Conservation (phyloP, 1,140 invertebrate species). For the Nymphalis io region DNA sequence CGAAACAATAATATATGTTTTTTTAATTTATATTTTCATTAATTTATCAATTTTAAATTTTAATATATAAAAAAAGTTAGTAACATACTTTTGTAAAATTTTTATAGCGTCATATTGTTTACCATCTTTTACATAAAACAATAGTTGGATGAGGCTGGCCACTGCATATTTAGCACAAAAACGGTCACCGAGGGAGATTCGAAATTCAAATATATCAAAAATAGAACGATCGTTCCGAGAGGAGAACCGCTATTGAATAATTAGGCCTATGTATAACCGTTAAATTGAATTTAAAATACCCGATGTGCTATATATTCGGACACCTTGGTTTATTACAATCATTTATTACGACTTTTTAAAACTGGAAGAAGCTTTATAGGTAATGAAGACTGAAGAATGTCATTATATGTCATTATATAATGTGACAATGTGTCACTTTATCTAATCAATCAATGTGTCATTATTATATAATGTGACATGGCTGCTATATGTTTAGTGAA, state of each 20-base stretch:
- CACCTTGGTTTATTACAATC: not conserved
- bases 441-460: too few species aligned
- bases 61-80: too few species aligned
- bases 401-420: too few species aligned
- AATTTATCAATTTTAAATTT: too few species aligned
- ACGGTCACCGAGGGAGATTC: conserved; percentile 58
- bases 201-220: conserved; percentile 69
- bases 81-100: conserved; percentile 1
- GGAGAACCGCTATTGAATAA: conserved; percentile 49
- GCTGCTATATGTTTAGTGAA: too few species aligned
- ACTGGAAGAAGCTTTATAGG: too few species aligned
- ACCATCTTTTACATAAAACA: conserved; percentile 60
- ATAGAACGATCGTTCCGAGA: conserved; percentile 53
- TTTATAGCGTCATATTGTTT: conserved; percentile 34
- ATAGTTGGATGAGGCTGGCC: conserved; percentile 42
- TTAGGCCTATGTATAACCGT: conserved; percentile 20
- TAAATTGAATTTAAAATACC: conserved; percentile 3
- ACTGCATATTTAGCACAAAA: conserved; percentile 69
- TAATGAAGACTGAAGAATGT: too few species aligned
- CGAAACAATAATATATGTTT: too few species aligned
- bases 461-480: too few species aligned
- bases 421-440: too few species aligned
- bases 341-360: too few species aligned
- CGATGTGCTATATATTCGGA: conserved; percentile 3
- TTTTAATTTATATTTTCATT: too few species aligned